These are phyloP conservation scores for Sinocyclocheilus anophthalmus DNA, from an alignment of 2,113 vertebrate species.

Conservation along the genomic window DNA sequence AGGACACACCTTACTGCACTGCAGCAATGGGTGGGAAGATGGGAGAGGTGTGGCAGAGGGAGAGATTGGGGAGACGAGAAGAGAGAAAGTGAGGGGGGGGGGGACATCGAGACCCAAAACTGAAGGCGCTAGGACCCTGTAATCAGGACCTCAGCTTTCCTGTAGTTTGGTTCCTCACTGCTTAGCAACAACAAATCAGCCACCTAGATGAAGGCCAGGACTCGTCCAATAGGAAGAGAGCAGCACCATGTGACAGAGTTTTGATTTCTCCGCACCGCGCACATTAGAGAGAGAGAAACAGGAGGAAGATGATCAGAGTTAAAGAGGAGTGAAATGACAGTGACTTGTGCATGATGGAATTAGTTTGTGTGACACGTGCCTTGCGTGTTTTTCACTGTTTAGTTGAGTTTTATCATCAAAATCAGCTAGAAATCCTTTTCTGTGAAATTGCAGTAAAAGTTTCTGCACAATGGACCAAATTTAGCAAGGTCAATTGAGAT, in stretches of 20 bases:
- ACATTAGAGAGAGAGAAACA: slow-evolving; percentile 26
- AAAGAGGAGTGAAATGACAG: neutral
- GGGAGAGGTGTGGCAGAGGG: slow-evolving; percentile 18
- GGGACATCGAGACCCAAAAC: slow-evolving; percentile 32
- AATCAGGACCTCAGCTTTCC: slow-evolving; percentile 62
- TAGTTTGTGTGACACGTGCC: neutral
- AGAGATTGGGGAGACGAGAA: neutral
- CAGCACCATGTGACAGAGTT: slow-evolving; percentile 74
- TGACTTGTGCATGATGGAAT: neutral
- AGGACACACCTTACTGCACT: slow-evolving; percentile 73
- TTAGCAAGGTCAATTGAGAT: slow-evolving; percentile 19
- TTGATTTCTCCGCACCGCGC: slow-evolving; percentile 73
- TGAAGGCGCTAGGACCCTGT: slow-evolving; percentile 70
- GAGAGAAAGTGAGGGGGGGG: neutral
- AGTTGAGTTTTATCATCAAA: neutral
- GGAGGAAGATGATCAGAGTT: slow-evolving; percentile 33
- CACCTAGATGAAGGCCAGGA: slow-evolving; percentile 54
- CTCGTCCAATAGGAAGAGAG: slow-evolving; percentile 66
- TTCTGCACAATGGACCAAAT: too few relatives aligned
- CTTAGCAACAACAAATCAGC: slow-evolving; percentile 84
- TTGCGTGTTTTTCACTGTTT: neutral
- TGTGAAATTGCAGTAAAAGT: neutral
- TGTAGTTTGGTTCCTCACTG: slow-evolving; percentile 74
- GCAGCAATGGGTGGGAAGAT: slow-evolving; percentile 71
- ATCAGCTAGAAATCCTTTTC: neutral